phyloP scores from a whole-genome alignment of 2,797 vertebrate species.

The Cuculus canorus region DNA sequence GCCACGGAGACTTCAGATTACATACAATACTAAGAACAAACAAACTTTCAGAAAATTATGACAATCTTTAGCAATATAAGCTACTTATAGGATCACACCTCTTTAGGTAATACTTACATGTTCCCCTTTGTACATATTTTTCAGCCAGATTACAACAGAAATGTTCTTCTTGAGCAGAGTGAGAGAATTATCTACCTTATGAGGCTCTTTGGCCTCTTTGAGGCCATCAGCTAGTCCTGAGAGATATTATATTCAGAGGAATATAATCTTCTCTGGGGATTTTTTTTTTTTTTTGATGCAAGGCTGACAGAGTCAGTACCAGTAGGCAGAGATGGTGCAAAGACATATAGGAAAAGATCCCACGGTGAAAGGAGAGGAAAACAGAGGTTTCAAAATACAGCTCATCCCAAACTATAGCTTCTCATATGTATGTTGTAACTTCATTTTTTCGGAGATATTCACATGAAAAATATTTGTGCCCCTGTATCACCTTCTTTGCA shows the following conservation, averaged over 20 bases:
- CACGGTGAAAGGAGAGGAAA: not conserved
- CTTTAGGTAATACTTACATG: not conserved
- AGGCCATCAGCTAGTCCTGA: not conserved
- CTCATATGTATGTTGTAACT: not conserved
- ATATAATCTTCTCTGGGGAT: not conserved
- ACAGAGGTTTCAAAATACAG: not conserved
- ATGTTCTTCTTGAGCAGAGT: not conserved
- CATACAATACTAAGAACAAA: not conserved
- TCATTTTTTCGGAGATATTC: not conserved
- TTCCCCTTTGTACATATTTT: not conserved
- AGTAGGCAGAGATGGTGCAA: not conserved
- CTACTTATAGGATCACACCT: not conserved
- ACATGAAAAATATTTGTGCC: not conserved
- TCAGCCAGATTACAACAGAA: not conserved
- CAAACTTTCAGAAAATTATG: fast-evolving
- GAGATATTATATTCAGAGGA: too few relatives aligned
- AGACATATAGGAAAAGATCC: not conserved
- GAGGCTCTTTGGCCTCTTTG: not conserved
- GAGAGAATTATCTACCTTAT: not conserved
- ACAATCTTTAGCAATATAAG: not conserved
- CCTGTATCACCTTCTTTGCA: not conserved
- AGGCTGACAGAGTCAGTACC: not conserved
- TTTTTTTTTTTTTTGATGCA: not conserved
- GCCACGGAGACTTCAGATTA: not conserved
- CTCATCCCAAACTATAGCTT: not conserved